A percentile compares a stretch with the other conserved stretches of the same genome.
Conservation (phyloP, 2,888 invertebrate species). For the Drosophila niveifrons region DNA sequence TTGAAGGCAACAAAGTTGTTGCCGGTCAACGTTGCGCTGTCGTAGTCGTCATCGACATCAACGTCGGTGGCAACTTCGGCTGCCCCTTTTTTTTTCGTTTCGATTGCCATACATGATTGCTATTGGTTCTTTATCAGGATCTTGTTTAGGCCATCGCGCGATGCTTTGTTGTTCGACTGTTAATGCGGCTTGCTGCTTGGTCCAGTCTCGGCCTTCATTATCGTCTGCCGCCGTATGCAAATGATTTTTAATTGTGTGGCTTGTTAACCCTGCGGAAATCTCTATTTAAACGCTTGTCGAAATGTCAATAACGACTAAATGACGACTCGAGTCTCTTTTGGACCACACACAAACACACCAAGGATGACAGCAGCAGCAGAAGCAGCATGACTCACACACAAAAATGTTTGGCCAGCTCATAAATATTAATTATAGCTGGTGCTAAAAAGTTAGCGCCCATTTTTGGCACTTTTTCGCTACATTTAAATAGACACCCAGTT, state of each 20-base stretch:
- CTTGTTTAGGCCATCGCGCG: slow-evolving; percentile 77
- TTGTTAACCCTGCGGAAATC: slow-evolving; percentile 65
- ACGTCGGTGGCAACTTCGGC: slow-evolving; percentile 68
- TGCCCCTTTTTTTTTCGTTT: slow-evolving; percentile 33
- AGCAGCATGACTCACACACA: slow-evolving; percentile 23
- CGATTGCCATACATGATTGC: slow-evolving; percentile 73
- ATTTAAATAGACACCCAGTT: slow-evolving; percentile 28
- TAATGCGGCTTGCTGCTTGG: slow-evolving; percentile 50
- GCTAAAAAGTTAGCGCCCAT: slow-evolving; percentile 49
- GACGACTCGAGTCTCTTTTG: slow-evolving; percentile 51
- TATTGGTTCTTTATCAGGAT: slow-evolving; percentile 78
- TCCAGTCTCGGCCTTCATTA: slow-evolving; percentile 51
- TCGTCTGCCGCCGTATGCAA: slow-evolving; percentile 63
- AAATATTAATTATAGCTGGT: slow-evolving; percentile 43
- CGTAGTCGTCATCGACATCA: slow-evolving; percentile 15
- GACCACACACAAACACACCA: slow-evolving; percentile 36
- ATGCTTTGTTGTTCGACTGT: slow-evolving; percentile 68
- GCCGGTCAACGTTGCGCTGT: slow-evolving; percentile 52
- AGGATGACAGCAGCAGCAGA: background rate
- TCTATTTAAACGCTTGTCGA: slow-evolving; percentile 63
- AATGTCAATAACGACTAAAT: slow-evolving; percentile 56
- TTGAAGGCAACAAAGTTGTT: slow-evolving; percentile 76
- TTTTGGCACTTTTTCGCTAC: slow-evolving; percentile 62
- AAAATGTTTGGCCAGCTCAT: slow-evolving; percentile 22
- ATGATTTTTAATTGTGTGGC: slow-evolving; percentile 74